Evolutionary conservation across 2,797 vertebrate species (phyloP).

Genomic region (Myripristis murdjan): DNA sequence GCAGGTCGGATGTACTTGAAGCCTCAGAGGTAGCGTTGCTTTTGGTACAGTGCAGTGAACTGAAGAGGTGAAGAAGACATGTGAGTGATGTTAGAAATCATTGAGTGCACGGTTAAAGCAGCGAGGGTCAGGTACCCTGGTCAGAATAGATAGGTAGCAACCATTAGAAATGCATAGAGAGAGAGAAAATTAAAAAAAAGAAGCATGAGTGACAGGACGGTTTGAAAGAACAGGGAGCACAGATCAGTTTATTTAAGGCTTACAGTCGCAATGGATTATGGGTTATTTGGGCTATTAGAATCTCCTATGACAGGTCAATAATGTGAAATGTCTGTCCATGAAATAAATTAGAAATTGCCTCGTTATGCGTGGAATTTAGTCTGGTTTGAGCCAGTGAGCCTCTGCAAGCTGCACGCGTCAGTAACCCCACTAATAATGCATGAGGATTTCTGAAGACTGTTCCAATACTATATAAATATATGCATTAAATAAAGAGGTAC

Average conservation of each 20-base stretch:
- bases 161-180: constrained; percentile 57
- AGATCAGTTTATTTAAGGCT: constrained; percentile 41
- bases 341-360: constrained; percentile 4
- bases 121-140: constrained; percentile 44
- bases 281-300: constrained; percentile 44
- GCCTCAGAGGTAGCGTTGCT: constrained; percentile 28
- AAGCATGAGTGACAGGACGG: constrained; percentile 4
- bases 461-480: background rate
- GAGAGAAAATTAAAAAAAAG: constrained; percentile 32
- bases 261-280: constrained; percentile 8
- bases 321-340: background rate
- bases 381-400: background rate
- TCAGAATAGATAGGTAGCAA: constrained; percentile 50
- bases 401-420: too few relatives aligned
- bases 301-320: constrained; percentile 18
- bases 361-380: background rate
- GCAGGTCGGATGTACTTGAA: background rate
- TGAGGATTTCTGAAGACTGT: constrained; percentile 6
- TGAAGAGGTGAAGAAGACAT: constrained; percentile 17
- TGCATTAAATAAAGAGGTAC: background rate
- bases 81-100: constrained; percentile 48
- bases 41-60: constrained; percentile 30
- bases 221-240: constrained; percentile 37
- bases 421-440: background rate
- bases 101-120: constrained; percentile 56